phyloP scores from a whole-genome alignment of 2,113 vertebrate species.

The Cephalopterus ornatus region DNA sequence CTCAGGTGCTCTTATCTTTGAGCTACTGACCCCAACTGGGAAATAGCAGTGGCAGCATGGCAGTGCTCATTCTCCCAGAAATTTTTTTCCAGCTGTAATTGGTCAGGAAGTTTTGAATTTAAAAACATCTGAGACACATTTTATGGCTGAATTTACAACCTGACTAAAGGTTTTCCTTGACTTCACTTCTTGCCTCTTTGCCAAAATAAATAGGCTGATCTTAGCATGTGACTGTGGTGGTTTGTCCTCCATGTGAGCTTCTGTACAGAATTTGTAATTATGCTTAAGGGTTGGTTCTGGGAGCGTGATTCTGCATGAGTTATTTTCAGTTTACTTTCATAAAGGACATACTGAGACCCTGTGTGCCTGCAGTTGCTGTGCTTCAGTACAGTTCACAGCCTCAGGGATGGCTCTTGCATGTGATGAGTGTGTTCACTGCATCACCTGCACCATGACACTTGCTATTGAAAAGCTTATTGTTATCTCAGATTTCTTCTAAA shows the following conservation, averaged over 20 bases:
- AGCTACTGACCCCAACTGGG: not conserved
- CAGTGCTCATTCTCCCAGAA: not conserved
- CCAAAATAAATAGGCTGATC: slow-evolving; percentile 9
- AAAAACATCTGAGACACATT: not conserved
- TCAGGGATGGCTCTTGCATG: not conserved
- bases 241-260: not conserved
- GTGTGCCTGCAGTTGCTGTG: not conserved
- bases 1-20: not conserved
- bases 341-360: not conserved
- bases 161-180: not conserved
- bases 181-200: not conserved
- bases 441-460: fast-evolving
- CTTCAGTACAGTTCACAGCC: not conserved
- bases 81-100: not conserved
- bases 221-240: not conserved
- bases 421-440: not conserved
- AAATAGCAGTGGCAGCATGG: not conserved
- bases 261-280: not conserved
- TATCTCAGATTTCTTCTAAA: not conserved
- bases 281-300: not conserved
- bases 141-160: slow-evolving; percentile 1
- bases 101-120: slow-evolving; percentile 11
- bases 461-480: not conserved
- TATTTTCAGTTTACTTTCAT: not conserved
- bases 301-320: not conserved